These are phyloP conservation scores for Drosophila ustulata DNA, from an alignment of 2,888 invertebrate species.

Conservation along the genomic window DNA sequence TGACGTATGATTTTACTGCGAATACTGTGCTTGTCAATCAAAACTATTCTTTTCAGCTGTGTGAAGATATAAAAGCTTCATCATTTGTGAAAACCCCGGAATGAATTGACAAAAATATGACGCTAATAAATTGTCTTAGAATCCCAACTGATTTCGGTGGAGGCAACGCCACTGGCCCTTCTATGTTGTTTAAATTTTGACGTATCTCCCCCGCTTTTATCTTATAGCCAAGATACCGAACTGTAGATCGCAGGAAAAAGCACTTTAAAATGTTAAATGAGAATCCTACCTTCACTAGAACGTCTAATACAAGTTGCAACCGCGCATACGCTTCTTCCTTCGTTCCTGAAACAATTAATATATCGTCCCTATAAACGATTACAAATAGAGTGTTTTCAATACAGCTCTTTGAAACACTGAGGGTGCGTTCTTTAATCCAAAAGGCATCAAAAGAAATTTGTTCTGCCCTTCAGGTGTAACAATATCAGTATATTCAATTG, in stretches of 20 bases:
- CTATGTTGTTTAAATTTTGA: constrained; percentile 1
- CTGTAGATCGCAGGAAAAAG: background rate
- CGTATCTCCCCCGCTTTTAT: constrained; percentile 1
- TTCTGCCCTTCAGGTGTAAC: constrained; percentile 5
- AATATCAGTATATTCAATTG: constrained; percentile 7
- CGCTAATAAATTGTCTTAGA: background rate
- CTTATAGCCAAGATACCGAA: background rate
- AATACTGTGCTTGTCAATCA: constrained; percentile 16
- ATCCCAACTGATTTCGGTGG: background rate
- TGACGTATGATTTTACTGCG: constrained; percentile 4
- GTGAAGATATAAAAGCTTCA: constrained; percentile 22
- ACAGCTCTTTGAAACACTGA: constrained; percentile 5
- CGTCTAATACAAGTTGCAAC: background rate
- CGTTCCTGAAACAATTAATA: no score
- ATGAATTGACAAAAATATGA: background rate
- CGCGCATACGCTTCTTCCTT: background rate
- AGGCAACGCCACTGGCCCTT: no score
- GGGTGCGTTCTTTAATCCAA: constrained; percentile 13
- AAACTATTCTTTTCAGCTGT: constrained; percentile 20
- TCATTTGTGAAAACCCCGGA: constrained; percentile 21
- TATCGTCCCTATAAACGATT: background rate
- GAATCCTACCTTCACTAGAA: background rate
- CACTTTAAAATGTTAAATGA: background rate
- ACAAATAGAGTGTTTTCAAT: constrained; percentile 6
- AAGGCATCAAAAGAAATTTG: constrained; percentile 9